These are phyloP conservation scores for Melanotaenia parkinsoni DNA, from an alignment of 2,797 vertebrate genomes.

Conservation along the genomic window DNA sequence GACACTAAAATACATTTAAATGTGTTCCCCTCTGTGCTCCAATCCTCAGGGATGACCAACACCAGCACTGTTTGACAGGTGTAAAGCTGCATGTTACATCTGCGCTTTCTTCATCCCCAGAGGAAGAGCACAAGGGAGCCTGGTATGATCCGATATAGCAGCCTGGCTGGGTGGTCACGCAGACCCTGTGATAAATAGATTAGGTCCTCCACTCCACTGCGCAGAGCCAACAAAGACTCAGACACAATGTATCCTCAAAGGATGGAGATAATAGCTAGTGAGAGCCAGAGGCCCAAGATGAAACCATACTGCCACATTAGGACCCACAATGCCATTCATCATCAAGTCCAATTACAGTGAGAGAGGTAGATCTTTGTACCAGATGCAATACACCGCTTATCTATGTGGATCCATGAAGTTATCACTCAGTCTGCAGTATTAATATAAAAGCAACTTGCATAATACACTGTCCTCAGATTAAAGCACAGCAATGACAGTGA, in stretches of 20 bases:
- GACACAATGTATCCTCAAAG: slow-evolving; percentile 77
- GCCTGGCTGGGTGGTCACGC: slow-evolving; percentile 77
- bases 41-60: slow-evolving; percentile 62
- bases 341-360: slow-evolving; percentile 76
- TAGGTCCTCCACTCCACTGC: slow-evolving; percentile 77
- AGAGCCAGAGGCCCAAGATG: slow-evolving; percentile 74
- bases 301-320: slow-evolving; percentile 79
- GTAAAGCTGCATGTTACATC: slow-evolving; percentile 73
- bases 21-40: slow-evolving; percentile 43
- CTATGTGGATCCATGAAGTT: slow-evolving; percentile 63
- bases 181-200: slow-evolving; percentile 83
- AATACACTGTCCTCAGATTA: slow-evolving; percentile 42
- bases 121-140: slow-evolving; percentile 66
- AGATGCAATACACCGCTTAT: slow-evolving; percentile 60
- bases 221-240: slow-evolving; percentile 77
- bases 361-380: slow-evolving; percentile 65
- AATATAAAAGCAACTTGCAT: slow-evolving; percentile 68
- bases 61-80: slow-evolving; percentile 73
- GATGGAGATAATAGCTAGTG: slow-evolving; percentile 79
- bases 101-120: slow-evolving; percentile 61
- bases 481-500: slow-evolving; percentile 44
- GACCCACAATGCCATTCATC: slow-evolving; percentile 78
- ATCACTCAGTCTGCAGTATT: slow-evolving; percentile 55
- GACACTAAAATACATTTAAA: slow-evolving; percentile 64
- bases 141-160: slow-evolving; percentile 77